Evolutionary conservation across 2,113 vertebrate genomes (phyloP), one percentile per base, ranked within the genome.

Genomic region (Chascanopsetta lugubris): DNA sequence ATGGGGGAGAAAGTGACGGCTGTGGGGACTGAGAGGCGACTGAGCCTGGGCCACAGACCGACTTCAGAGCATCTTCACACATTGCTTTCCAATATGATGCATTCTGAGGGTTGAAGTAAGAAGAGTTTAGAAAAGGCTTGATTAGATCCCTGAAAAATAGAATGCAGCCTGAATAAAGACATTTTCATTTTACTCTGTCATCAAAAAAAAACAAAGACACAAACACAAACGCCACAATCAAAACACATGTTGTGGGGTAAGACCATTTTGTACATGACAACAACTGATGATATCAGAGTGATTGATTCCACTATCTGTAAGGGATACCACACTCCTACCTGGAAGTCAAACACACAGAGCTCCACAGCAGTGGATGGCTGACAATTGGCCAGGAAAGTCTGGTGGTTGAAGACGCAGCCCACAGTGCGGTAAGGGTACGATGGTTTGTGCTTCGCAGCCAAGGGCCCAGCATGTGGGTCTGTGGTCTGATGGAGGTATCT

Each of bases 51-150:
- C 90, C 87, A 65, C 96, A 98, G 0, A 99, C 95, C 1, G 97
- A 97, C 84, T 92, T 93, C 68, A 99, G 90, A 29, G 96, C 97
- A 80, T 98, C 96, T 72, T 87, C 92, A 25, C 96, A 99, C 97
- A 99, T 99, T 8, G 95, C 92, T 79, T 99, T 99, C 97, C 97
- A 99, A 57, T 89, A 94, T 17, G 96, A 97, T 72, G 92, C 94
- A 83, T 99, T 91, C 88, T 91, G 53, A 20, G 55, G 46, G 25
- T n/a, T n/a, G 4, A 38, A 20, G 61, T 20, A 8, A 55, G 10
- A 12, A 12, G 8, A 9, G 17, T 3, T 8, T 42, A 8, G 1
- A 3, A 17, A 49, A 8, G 3, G 13, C 12, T 38, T 10, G 22
- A 48, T 48, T 21, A 45, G 42, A 43, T 45, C 42, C 21, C n/a